Evolutionary conservation across 2,888 invertebrate species (phyloP).

Genomic region (Agelastica alni): DNA sequence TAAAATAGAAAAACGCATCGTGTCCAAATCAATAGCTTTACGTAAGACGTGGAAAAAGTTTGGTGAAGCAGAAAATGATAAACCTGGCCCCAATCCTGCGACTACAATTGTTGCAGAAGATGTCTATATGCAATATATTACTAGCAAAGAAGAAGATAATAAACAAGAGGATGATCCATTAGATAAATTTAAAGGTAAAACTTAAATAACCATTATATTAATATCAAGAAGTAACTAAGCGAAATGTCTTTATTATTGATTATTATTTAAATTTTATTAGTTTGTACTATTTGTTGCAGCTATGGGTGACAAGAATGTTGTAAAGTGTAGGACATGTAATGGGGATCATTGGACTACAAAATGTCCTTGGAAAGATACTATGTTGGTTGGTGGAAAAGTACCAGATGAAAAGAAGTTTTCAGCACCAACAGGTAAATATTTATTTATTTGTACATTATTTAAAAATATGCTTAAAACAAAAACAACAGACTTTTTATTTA

Average conservation of each 20-base stretch:
- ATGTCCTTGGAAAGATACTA: slow-evolving; percentile 96
- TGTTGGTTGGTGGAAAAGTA: slow-evolving; percentile 69
- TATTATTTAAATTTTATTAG: not conserved
- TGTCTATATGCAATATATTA: slow-evolving; percentile 92
- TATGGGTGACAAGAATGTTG: slow-evolving; percentile 67
- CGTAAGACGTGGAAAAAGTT: slow-evolving; percentile 96
- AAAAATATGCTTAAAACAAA: too few relatives aligned
- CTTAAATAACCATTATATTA: too few relatives aligned
- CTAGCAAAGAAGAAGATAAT: slow-evolving; percentile 85
- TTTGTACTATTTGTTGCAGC: slow-evolving; percentile 41
- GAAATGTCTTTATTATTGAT: too few relatives aligned
- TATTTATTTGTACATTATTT: too few relatives aligned
- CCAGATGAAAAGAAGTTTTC: slow-evolving; percentile 61
- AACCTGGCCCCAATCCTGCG: slow-evolving; percentile 97
- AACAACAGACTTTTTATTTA: too few relatives aligned
- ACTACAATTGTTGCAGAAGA: slow-evolving; percentile 96
- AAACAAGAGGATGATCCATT: slow-evolving; percentile 80
- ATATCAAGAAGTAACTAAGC: too few relatives aligned
- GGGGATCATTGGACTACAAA: slow-evolving; percentile 98
- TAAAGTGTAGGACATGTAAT: slow-evolving; percentile 88
- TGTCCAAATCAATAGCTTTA: slow-evolving; percentile 88
- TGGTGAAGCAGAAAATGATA: slow-evolving; percentile 87
- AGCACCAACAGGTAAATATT: slow-evolving; percentile 53
- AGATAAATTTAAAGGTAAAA: slow-evolving; percentile 77
- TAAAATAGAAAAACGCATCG: slow-evolving; percentile 87